Conservation (phyloP, 2,888 invertebrate genomes). For the Trachelus troglodyta region DNA sequence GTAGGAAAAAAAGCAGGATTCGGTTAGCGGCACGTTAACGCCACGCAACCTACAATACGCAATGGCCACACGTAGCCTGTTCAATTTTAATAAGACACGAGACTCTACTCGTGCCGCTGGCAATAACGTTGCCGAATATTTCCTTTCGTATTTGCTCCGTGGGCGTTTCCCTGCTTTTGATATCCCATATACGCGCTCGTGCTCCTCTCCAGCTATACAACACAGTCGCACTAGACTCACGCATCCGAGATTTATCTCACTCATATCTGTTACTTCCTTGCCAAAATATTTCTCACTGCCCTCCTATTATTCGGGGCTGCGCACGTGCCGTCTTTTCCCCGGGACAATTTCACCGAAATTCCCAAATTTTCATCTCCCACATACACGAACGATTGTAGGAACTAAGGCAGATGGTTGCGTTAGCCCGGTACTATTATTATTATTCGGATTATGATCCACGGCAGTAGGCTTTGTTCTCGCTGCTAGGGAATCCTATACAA, state of each 20-base stretch:
- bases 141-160: conserved; percentile 10
- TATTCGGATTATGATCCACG: background rate
- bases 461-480: background rate
- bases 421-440: background rate
- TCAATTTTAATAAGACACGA: conserved; percentile 36
- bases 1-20: background rate
- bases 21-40: background rate
- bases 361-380: background rate
- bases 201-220: background rate
- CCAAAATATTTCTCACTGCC: conserved; percentile 45
- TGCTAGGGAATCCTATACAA: background rate
- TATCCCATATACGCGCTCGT: background rate
- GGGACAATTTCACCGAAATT: background rate
- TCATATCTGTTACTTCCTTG: conserved; percentile 49
- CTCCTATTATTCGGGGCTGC: conserved; percentile 11
- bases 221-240: conserved; percentile 45
- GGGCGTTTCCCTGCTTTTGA: background rate
- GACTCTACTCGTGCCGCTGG: conserved; percentile 16
- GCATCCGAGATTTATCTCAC: conserved; percentile 60
- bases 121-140: conserved; percentile 45
- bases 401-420: too few relatives aligned
- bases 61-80: conserved; percentile 23
- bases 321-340: conserved; percentile 2
- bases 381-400: background rate
- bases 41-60: background rate